Evolutionary conservation across 2,797 vertebrate species (phyloP), one percentile per base, ranked within the genome.

Genomic region (Clarias platycephalus): DNA sequence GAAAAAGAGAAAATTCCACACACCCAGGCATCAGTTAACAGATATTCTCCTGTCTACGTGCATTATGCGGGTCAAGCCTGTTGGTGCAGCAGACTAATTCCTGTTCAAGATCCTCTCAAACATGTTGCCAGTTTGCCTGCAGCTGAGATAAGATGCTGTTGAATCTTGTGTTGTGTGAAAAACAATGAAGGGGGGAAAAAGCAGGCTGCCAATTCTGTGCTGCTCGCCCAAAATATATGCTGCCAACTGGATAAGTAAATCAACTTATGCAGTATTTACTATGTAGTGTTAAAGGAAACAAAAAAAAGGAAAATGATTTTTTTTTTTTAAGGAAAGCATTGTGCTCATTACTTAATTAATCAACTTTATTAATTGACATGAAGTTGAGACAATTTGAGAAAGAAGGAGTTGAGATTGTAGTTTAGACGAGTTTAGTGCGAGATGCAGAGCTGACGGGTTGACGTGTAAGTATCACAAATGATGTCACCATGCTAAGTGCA

Each of bases 21-120:
- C 81, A 85, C 86, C 90, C 86, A 83, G 62, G 87, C 83, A 72
- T 82, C 89, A 89, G 87, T 89, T 92, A 91, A 88, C 83, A 84
- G 90, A 88, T 91, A 87, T 44, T 82, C 87, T 88, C 82, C 87
- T 91, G 90, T 93, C 90, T 88, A 83, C 86, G 87, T 72, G 89
- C 84, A 90, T 94, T 92, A 92, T 87, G 84, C 89, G 89, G 91
- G 91, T 91, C 90, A 86, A 88, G 84, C 82, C 55, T 70, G 82
- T 20, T 66, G 22, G 60, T 70, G 72, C 44, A 40, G 58, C 67
- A 49, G 57, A 82, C 44, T 70, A 58, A 83, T 84, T 82, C 70
- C 66, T 81, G 20, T 60, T 82, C 13, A 34, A 85, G 63, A 82
- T 85, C 49, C 63, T 85, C 74, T 78, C 10, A 20, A 85, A 82